These are phyloP conservation scores for Heterotilapia buettikoferi DNA, from an alignment of 2,113 vertebrate genomes.

Conservation along the genomic window DNA sequence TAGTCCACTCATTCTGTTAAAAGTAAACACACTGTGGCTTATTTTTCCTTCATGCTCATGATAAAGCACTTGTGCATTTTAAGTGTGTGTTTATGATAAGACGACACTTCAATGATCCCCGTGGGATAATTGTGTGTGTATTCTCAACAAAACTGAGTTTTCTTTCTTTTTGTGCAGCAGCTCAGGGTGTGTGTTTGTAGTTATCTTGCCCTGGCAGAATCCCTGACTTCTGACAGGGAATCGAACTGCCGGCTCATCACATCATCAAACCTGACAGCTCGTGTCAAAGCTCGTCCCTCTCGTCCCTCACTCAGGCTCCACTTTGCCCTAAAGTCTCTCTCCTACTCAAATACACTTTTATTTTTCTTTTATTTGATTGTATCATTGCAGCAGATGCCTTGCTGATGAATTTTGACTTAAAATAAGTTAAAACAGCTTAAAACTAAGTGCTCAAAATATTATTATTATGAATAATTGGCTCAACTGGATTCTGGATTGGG, in stretches of 20 bases:
- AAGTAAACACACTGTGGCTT: neutral
- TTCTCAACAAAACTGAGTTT: neutral
- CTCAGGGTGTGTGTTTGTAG: neutral
- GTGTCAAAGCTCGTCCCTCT: neutral
- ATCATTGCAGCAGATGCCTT: neutral
- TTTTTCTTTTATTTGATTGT: neutral
- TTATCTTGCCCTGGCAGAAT: constrained; percentile 8
- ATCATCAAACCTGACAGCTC: constrained; percentile 34
- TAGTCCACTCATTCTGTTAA: neutral
- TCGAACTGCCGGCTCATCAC: constrained; percentile 5
- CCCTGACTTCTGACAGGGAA: constrained; percentile 11
- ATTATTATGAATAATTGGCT: neutral
- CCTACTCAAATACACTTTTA: neutral
- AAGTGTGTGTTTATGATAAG: neutral
- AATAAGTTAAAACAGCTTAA: neutral
- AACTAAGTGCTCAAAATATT: neutral
- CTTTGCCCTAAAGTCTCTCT: neutral
- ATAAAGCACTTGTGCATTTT: neutral
- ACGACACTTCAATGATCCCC: neutral
- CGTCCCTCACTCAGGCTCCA: neutral
- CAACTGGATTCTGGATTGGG: neutral
- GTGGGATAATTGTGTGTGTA: neutral
- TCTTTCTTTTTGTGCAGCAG: neutral
- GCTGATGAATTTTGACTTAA: neutral
- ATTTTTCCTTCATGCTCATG: neutral